These are phyloP conservation scores for Gorsachius magnificus DNA, from an alignment of 2,797 vertebrate species.

Conservation along the genomic window DNA sequence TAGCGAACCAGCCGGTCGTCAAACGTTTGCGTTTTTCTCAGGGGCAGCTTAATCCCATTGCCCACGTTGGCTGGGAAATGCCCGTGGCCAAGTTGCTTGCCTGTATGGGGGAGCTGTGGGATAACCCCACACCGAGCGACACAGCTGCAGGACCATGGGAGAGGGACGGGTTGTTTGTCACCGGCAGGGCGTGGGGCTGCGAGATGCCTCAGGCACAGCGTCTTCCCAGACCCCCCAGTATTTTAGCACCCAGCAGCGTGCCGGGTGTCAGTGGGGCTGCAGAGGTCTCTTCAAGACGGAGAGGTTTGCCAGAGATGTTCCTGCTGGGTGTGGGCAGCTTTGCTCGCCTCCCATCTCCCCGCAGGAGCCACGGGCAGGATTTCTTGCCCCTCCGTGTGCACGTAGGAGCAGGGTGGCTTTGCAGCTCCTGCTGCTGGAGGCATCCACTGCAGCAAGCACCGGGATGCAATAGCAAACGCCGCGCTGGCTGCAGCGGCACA, in stretches of 20 bases:
- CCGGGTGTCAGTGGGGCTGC: background rate
- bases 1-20: background rate
- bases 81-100: background rate
- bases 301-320: background rate
- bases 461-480: background rate
- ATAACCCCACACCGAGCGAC: background rate
- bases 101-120: background rate
- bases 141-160: accelerated
- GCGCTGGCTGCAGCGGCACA: background rate
- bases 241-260: background rate
- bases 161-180: background rate
- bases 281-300: background rate
- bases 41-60: background rate
- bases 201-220: background rate
- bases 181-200: accelerated
- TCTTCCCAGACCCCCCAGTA: background rate
- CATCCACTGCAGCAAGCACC: background rate
- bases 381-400: background rate
- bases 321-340: accelerated
- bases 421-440: conserved; percentile 2
- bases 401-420: background rate
- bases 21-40: conserved; percentile 1
- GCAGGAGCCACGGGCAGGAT: background rate
- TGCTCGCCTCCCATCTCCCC: background rate
- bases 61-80: background rate